Conservation (phyloP, 1,140 invertebrate genomes). For the Parapsyche elsis region DNA sequence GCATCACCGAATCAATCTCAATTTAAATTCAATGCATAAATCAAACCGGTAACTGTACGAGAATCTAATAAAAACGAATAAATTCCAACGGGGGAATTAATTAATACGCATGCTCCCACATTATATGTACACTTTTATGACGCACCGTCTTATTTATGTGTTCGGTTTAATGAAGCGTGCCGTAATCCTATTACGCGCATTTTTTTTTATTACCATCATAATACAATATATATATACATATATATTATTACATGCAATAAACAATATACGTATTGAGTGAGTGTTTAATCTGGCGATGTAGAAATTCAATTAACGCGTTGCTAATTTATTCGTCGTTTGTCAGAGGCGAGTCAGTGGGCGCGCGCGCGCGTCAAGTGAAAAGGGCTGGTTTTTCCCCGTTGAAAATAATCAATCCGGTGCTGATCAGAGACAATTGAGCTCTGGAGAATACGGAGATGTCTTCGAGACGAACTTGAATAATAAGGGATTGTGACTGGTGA, state of each 20-base stretch:
- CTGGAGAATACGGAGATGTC: neutral
- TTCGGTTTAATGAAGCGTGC: neutral
- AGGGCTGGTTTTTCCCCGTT: neutral
- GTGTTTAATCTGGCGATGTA: neutral
- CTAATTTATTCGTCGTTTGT: conserved; percentile 30
- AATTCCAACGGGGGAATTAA: neutral
- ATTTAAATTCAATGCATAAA: neutral
- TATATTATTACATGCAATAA: neutral
- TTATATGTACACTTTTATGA: neutral
- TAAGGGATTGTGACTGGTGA: conserved; percentile 21
- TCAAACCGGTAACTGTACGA: neutral
- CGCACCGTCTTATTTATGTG: neutral
- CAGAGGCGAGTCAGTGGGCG: neutral
- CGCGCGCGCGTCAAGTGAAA: too few species aligned
- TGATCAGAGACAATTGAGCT: neutral
- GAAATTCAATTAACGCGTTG: neutral
- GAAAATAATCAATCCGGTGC: conserved; percentile 9
- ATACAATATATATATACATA: neutral
- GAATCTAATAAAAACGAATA: too few species aligned
- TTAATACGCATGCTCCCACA: neutral
- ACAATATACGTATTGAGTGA: neutral
- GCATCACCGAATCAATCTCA: neutral
- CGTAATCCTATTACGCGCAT: conserved; percentile 22
- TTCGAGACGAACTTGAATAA: neutral
- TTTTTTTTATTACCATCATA: neutral